phyloP scores from a whole-genome alignment of 2,797 vertebrate species.

The Phataginus tetradactyla region DNA sequence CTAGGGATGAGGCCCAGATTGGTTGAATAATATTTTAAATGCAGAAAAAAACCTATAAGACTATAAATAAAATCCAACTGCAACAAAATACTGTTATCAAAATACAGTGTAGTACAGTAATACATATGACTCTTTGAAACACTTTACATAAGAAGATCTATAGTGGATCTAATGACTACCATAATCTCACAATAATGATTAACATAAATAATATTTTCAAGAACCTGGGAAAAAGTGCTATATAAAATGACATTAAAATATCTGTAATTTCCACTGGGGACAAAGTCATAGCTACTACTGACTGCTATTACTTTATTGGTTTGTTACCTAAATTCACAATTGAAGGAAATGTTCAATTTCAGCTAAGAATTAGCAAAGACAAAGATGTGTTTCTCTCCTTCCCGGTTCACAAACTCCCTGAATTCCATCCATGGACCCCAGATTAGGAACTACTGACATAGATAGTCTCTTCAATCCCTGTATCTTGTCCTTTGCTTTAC shows the following conservation, averaged over 20 bases:
- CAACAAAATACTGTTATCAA: neutral
- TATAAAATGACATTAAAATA: neutral
- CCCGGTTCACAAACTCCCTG: neutral
- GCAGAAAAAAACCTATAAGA: neutral
- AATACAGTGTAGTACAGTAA: neutral
- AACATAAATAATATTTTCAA: neutral
- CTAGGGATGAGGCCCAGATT: neutral
- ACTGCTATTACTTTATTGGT: neutral
- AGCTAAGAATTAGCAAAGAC: slow-evolving; percentile 35
- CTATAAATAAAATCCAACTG: slow-evolving; percentile 22
- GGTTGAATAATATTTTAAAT: slow-evolving; percentile 35
- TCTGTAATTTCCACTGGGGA: neutral
- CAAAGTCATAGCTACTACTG: neutral
- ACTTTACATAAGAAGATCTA: neutral
- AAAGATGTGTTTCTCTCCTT: neutral
- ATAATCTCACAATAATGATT: slow-evolving; percentile 3
- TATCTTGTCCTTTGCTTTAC: neutral
- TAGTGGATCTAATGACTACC: neutral
- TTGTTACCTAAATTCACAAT: neutral
- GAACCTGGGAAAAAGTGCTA: neutral
- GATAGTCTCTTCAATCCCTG: neutral
- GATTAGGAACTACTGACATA: neutral
- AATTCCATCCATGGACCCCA: neutral
- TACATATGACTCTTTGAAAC: neutral
- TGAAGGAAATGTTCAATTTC: slow-evolving; percentile 9